Conservation (phyloP, 2,113 vertebrate species). For the Platichthys flesus region DNA sequence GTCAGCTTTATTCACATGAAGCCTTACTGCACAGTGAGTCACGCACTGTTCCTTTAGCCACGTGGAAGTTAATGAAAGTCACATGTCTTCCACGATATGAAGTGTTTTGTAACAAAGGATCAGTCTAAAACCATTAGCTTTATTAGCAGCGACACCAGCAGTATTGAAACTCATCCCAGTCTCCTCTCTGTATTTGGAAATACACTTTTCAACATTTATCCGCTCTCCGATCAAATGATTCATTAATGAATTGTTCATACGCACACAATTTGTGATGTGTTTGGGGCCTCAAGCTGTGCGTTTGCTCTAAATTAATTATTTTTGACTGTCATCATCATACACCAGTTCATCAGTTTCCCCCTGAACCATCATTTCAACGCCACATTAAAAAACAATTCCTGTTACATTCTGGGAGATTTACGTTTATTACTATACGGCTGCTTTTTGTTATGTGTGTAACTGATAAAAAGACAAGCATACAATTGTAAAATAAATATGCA, state of each 20-base stretch:
- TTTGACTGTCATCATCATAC: neutral
- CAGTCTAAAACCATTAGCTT: neutral
- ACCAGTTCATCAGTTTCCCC: neutral
- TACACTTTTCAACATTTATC: neutral
- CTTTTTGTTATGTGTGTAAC: slow-evolving; percentile 62
- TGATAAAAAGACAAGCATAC: slow-evolving; percentile 43
- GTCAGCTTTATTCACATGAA: slow-evolving; percentile 18
- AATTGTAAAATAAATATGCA: slow-evolving; percentile 66
- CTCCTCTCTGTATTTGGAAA: slow-evolving; percentile 8
- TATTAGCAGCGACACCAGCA: slow-evolving; percentile 29
- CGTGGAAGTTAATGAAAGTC: neutral
- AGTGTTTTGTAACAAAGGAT: slow-evolving; percentile 4
- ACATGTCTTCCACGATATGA: neutral
- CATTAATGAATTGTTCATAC: neutral
- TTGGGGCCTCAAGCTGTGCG: slow-evolving; percentile 1
- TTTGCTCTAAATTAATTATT: slow-evolving; percentile 10
- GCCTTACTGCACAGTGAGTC: slow-evolving; percentile 10
- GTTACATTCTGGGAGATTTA: slow-evolving; percentile 55
- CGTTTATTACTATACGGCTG: slow-evolving; percentile 42
- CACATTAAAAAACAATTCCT: neutral
- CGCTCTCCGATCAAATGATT: neutral
- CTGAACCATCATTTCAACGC: slow-evolving; percentile 38
- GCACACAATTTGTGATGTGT: slow-evolving; percentile 8
- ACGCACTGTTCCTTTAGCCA: neutral
- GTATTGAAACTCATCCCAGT: slow-evolving; percentile 36